Percentiles rank a stretch among this genome's conserved stretches.
These are phyloP conservation scores for Silurus lanzhouensis DNA, from an alignment of 2,797 vertebrate genomes.

Conservation along the genomic window DNA sequence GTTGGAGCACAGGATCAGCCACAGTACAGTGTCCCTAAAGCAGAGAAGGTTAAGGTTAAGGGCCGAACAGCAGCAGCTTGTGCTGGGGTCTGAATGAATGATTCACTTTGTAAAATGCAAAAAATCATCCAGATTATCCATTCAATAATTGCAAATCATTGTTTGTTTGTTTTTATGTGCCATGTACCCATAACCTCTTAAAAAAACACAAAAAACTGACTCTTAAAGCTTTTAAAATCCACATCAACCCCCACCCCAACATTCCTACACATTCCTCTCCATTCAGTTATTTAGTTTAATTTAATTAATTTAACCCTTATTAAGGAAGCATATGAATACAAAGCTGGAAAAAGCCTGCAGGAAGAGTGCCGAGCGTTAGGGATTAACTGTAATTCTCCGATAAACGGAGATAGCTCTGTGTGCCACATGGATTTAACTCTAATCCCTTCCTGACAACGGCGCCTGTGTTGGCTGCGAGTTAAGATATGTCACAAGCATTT, in stretches of 20 bases:
- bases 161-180: not conserved
- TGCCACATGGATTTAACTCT: constrained; percentile 43
- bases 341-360: constrained; percentile 27
- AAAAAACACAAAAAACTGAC: not conserved
- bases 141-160: not conserved
- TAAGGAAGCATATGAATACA: constrained; percentile 43
- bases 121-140: not conserved
- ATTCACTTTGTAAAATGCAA: not conserved
- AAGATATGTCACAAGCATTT: not conserved
- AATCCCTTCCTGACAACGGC: constrained; percentile 34
- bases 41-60: too few relatives aligned
- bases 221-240: not conserved
- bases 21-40: too few relatives aligned
- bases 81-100: too few relatives aligned
- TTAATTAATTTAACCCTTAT: constrained; percentile 41
- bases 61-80: too few relatives aligned
- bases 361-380: constrained; percentile 37
- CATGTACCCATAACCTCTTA: not conserved
- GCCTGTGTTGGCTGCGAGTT: constrained; percentile 5
- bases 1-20: too few relatives aligned
- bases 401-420: constrained; percentile 46
- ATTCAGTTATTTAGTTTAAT: constrained; percentile 42
- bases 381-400: constrained; percentile 50
- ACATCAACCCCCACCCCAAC: not conserved
- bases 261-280: not conserved